Base-by-base conservation (phyloP, 1,140 invertebrate genomes). In the Medauroidea extradentata region DNA sequence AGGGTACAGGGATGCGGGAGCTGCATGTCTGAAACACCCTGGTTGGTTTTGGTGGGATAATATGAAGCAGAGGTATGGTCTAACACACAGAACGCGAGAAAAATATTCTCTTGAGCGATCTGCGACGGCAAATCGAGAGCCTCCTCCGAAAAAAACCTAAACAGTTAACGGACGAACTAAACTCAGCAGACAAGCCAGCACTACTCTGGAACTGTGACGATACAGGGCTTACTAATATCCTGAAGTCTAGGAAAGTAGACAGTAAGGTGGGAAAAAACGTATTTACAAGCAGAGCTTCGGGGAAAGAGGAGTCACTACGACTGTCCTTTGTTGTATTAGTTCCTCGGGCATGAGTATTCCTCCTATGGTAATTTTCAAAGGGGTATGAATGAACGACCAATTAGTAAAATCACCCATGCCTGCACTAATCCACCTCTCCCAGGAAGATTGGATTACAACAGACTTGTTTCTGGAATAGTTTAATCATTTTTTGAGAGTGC, bases 401-500 rank as follows among this genome's bases (percentile, higher is more conserved):
- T 21, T 2, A 9, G 18, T 7, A n/a, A n/a, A n/a, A n/a, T n/a
- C n/a, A n/a, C n/a, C n/a, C n/a, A n/a, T n/a, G n/a, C n/a, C n/a
- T n/a, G n/a, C n/a, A n/a, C n/a, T n/a, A n/a, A n/a, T n/a, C n/a
- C n/a, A n/a, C n/a, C n/a, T n/a, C n/a, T n/a, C n/a, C n/a, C n/a
- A n/a, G n/a, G n/a, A n/a, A n/a, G n/a, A n/a, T n/a, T n/a, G n/a
- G n/a, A n/a, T n/a, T n/a, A n/a, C n/a, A n/a, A n/a, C n/a, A n/a
- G n/a, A n/a, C n/a, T n/a, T n/a, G n/a, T n/a, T n/a, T n/a, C 14
- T 44, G 1, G 18, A 21, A 19, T 44, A 69, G 57, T 74, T 4
- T 64, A 70, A 55, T 63, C 68, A 24, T 75, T 75, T 61, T 44
- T 14, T 44, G 8, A 21, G 7, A 16, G 8, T 19, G 43, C 23